These are phyloP conservation scores for Phataginus tricuspis DNA, from an alignment of 2,797 vertebrate genomes.

Conservation along the genomic window DNA sequence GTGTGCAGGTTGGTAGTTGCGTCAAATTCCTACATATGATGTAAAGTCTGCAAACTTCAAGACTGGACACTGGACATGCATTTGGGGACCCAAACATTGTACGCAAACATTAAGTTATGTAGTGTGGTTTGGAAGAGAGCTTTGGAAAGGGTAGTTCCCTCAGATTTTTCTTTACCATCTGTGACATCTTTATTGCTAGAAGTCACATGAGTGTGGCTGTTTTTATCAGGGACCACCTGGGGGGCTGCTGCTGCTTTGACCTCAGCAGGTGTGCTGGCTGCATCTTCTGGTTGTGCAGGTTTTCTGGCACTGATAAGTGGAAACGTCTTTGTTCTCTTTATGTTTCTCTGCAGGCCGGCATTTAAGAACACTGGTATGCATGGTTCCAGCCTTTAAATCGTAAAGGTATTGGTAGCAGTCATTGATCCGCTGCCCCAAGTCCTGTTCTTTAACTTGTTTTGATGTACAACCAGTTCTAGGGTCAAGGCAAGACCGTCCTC, in stretches of 20 bases:
- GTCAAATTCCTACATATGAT: not conserved
- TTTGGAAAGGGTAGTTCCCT: conserved; percentile 8
- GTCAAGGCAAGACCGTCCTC: not conserved
- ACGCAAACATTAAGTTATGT: not conserved
- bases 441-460: conserved; percentile 22
- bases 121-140: not conserved
- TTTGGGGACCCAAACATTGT: not conserved
- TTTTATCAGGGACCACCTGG: not conserved
- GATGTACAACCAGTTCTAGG: not conserved
- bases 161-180: not conserved
- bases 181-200: conserved; percentile 53
- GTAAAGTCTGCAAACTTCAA: not conserved
- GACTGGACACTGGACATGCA: not conserved
- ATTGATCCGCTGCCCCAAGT: not conserved
- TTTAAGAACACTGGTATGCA: not conserved
- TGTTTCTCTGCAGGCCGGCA: not conserved
- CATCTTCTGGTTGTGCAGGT: conserved; percentile 23
- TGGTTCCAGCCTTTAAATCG: not conserved
- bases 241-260: conserved; percentile 43
- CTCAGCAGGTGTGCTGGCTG: conserved; percentile 57
- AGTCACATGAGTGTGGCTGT: conserved; percentile 22
- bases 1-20: not conserved
- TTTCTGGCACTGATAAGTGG: conserved; percentile 28
- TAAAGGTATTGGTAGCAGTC: not conserved
- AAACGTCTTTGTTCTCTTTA: conserved; percentile 32